Evolutionary conservation across 2,797 vertebrate genomes (phyloP).

Genomic region (Pipistrellus nathusii): DNA sequence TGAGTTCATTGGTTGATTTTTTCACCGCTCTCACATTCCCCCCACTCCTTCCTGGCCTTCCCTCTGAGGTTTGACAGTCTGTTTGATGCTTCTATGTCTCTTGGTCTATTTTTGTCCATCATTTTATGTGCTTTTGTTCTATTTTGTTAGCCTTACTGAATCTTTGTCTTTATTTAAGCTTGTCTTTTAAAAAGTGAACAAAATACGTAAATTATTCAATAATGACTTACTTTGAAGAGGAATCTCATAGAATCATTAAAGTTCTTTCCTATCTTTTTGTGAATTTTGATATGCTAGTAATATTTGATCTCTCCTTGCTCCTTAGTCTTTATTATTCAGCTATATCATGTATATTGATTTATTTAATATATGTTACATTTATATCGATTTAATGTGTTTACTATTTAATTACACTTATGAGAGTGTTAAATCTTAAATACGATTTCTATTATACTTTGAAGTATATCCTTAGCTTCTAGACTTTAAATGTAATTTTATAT

Average conservation of each 20-base stretch:
- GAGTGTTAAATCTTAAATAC: slow-evolving; percentile 44
- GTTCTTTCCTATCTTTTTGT: slow-evolving; percentile 30
- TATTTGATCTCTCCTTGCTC: slow-evolving; percentile 19
- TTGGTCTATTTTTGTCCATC: too few relatives aligned
- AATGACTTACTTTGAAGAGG: slow-evolving; percentile 43
- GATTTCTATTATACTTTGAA: slow-evolving; percentile 59
- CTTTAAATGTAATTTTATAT: slow-evolving; percentile 55
- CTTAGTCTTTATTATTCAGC: slow-evolving; percentile 15
- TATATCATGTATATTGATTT: not conserved
- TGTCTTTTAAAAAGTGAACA: slow-evolving; percentile 50
- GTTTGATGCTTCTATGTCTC: too few relatives aligned
- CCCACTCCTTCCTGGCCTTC: too few relatives aligned
- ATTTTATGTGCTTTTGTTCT: not conserved
- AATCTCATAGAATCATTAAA: slow-evolving; percentile 42
- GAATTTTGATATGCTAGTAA: slow-evolving; percentile 35
- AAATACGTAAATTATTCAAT: slow-evolving; percentile 30
- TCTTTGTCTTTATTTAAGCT: slow-evolving; percentile 34
- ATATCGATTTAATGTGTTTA: slow-evolving; percentile 51
- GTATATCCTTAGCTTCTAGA: not conserved
- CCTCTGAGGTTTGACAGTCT: too few relatives aligned
- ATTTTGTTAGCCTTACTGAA: slow-evolving; percentile 30
- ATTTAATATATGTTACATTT: slow-evolving; percentile 24
- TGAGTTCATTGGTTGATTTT: too few relatives aligned
- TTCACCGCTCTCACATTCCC: too few relatives aligned
- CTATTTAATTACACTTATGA: not conserved